Evolutionary conservation across 1,140 invertebrate genomes (phyloP), one percentile per base, ranked within the genome.

Genomic region (Gryon sp.): DNA sequence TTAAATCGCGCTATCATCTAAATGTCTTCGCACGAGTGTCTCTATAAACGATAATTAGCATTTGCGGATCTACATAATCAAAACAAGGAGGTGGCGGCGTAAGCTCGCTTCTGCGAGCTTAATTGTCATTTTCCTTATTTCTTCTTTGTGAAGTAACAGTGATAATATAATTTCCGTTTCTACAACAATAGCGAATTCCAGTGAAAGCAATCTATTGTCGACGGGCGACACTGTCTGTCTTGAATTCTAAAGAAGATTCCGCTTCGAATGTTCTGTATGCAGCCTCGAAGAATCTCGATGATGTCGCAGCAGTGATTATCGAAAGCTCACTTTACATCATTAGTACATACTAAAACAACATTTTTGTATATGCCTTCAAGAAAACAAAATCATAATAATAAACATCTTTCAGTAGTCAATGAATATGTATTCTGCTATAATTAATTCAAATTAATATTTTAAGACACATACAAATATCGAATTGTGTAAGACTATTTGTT

Each of bases 201-300:
- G 63, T 66, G 66, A 79, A 81, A 80, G 79, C 79, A 80, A 82
- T 82, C 78, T 76, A 83, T 83, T 79, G 81, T 81, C 73, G 75
- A 75, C 74, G 68, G n/a, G 76, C 60, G 74, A 76, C 70, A 72
- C 69, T 73, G 78, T 79, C 68, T 78, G 76, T 81, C 76, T 76
- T 66, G 79, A 80, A 83, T 83, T 83, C 80, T 79, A 80, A 79
- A 80, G 82, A 79, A 83, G 75, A 83, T 82, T 82, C 77, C 75
- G 57, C 74, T 69, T 70, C 60, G 63, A 70, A 65, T 79, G 68
- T 80, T 82, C 73, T 76, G 74, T 76, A 79, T 81, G 78, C 76
- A 77, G 55, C 40, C 60, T 45, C 48, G 36, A 70, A 75, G 78
- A 75, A 75, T 81, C 76, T 46, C 65, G 70, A 72, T 76, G 78